phyloP scores from a whole-genome alignment of 2,888 invertebrate species.

The Drosophila barbarae region DNA sequence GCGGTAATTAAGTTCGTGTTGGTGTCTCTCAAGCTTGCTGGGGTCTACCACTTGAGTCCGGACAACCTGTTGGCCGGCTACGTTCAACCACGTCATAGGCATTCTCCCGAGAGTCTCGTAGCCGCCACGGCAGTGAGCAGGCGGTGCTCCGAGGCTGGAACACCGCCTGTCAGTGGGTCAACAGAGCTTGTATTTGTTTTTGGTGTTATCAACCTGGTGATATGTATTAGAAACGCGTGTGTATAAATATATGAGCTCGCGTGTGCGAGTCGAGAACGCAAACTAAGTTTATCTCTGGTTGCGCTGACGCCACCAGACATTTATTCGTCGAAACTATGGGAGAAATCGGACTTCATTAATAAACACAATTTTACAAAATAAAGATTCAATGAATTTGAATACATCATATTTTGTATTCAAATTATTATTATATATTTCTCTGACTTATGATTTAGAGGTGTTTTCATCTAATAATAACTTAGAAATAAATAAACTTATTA shows the following conservation, averaged over 20 bases:
- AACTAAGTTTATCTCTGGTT: constrained; percentile 5
- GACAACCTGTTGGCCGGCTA: not conserved
- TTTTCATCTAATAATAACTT: not conserved
- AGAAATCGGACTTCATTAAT: not conserved
- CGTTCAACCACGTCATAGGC: constrained; percentile 7
- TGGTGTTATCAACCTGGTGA: constrained; percentile 14
- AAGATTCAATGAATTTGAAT: not conserved
- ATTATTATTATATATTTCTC: not conserved
- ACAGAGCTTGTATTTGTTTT: constrained; percentile 7
- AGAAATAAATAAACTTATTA: not conserved
- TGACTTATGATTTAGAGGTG: not conserved
- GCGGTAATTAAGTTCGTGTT: constrained; percentile 9
- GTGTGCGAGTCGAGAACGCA: constrained; percentile 7
- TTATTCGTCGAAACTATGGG: not conserved
- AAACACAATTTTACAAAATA: not conserved
- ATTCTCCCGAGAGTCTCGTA: constrained; percentile 1
- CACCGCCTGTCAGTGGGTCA: constrained; percentile 40
- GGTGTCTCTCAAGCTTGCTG: not conserved
- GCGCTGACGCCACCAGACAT: not conserved
- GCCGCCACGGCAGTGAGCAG: constrained; percentile 7
- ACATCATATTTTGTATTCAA: too few species aligned
- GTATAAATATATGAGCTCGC: not conserved
- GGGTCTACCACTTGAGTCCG: not conserved
- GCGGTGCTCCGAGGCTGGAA: constrained; percentile 32
- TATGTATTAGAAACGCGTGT: constrained; percentile 16